Evolutionary conservation across 2,797 vertebrate species (phyloP), one percentile per base, ranked within the genome.

Genomic region (Oryzias sinensis): DNA sequence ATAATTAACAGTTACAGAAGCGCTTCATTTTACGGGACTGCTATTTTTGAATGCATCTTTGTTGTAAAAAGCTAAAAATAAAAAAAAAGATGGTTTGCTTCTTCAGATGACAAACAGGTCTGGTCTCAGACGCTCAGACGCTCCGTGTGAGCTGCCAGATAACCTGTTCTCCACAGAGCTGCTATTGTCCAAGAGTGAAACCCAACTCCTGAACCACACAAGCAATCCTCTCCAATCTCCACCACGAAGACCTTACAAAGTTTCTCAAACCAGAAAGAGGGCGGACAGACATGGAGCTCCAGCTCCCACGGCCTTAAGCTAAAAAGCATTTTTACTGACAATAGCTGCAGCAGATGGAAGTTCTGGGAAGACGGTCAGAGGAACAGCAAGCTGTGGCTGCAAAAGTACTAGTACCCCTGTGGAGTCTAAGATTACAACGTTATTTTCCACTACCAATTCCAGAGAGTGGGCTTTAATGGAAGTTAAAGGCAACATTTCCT

Each of bases 341-440:
- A 91, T 81, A 74, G 65, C 72, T 84, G 76, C 62, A 81, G 80
- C 89, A 92, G 90, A 90, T 89, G 88, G 76, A 76, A 49, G 81
- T 87, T 37, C 91, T 90, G 86, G 79, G 57, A 90, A 88, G 77
- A 64, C 79, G 82, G 59, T 90, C 84, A 81, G 75, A 65, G n/a
- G 22, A 59, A 37, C 63, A 18, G 66, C 47, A 59, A 58, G 53
- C 66, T 45, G 25, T 17, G 47, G 51, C 25, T 45, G 59, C 74
- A 70, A 61, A 22, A 74, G 48, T 15, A 68, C 16, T 16, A 60
- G 49, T 59, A 45, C 70, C 69, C 57, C 65, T 71, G 53, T 42
- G 50, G 65, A 62, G 63, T 88, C 83, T 87, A 72, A 54, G 54
- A 83, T 89, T 88, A 86, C 86, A 80, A 81, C 70, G 74, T 69